Base-by-base conservation (phyloP, 2,888 invertebrate genomes). In the Hypomecis punctinalis region DNA sequence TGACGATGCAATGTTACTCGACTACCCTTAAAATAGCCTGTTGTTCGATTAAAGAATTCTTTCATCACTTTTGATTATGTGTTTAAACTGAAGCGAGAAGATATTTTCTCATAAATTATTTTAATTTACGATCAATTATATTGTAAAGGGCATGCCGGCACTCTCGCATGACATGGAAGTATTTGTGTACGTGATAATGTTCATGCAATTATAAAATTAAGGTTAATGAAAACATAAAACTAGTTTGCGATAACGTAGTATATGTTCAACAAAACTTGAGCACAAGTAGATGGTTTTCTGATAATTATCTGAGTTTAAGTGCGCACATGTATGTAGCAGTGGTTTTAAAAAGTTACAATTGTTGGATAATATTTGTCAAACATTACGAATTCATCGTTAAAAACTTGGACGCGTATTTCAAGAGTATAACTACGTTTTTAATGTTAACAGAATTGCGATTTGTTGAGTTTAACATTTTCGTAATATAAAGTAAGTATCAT, bases 131-230 rank as follows among this genome's bases (percentile, higher is more conserved):
- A 47, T 45, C 52, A 65, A 61, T 65, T 65, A 56, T 55, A 65
- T 23, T 39, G 43, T 57, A 61, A 63, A 61, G 45, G 39, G 57
- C 56, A 57, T 43, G 46, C 57, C 43, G 57, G 40, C 61, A 60
- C 47, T 65, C 55, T 63, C 40, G 43, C 48, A 35, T 47, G 48
- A 66, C 61, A 57, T 66, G 61, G 56, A 61, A 47, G 37, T 57
- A 65, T 61, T 61, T 52, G 59, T 59, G 49, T 58, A 65, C 52
- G 65, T 65, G 61, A 57, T 61, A 56, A 57, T 10, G 46, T 23
- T 51, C 43, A 11, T 39, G 56, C 46, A 61, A 61, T 61, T 65
- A 64, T 40, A 43, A 57, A 65, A 65, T 65, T 65, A 65, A 65
- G 65, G 65, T 33, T 65, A 61, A 61, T 65, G 56, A 65, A 56